Base-by-base conservation (phyloP, 2,113 vertebrate species). In the Muscicapa adusta region DNA sequence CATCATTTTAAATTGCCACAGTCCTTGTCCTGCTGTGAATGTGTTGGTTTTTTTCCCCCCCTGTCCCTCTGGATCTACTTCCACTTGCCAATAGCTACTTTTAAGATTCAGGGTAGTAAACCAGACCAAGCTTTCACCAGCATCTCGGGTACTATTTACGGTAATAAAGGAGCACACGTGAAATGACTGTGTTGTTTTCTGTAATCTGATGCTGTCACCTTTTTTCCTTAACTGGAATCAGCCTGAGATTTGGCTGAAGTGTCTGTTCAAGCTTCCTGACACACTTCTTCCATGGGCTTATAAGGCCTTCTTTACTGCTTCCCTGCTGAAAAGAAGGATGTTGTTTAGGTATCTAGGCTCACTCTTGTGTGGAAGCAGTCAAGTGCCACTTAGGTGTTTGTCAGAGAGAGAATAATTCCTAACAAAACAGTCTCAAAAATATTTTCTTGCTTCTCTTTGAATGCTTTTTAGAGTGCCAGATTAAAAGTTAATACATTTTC, bases 1-100 rank as follows among this genome's bases (percentile, higher is more conserved):
- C 67, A 96, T 96, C 94, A 42, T 95, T 95, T 93, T 95, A 93
- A 96, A 96, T 96, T 96, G 96, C 92, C 92, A 96, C 95, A 96
- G 94, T 94, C 85, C 96, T 96, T 85, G 75, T 96, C 91, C 72
- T 90, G 66, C 92, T 92, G 91, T 96, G 90, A 96, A 91, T 76
- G 87, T 26, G 25, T 23, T 53, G 31, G 29, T 18, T 24, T 17
- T 34, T 10, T 18, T 14, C 15, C 22, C 2, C 2, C 12, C 22
- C 25, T 38, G 45, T 94, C 51, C 80, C 65, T 89, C 89, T 91
- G 75, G 58, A 93, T 73, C 75, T 50, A 85, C 70, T 94, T 94
- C 40, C 18, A 88, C 79, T 94, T 96, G 96, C 94, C 94, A 96
- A 73, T 80, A 83, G 88, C 83, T 68, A 92, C 85, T 94, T 85